phyloP scores from a whole-genome alignment of 2,797 vertebrate genomes.

The Rhodeus uyekii region DNA sequence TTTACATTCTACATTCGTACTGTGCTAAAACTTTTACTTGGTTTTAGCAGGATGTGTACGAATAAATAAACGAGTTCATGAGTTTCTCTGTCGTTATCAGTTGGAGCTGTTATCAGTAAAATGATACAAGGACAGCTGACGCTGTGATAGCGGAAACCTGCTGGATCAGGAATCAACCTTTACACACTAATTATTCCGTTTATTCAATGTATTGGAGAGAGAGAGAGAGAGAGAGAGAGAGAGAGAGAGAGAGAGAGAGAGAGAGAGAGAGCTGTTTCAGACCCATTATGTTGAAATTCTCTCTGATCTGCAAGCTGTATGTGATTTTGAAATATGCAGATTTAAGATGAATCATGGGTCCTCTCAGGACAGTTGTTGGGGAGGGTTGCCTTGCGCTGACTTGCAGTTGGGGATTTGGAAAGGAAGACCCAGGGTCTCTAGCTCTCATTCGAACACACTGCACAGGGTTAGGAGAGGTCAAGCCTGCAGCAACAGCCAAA shows the following conservation, averaged over 20 bases:
- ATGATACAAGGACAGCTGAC: conserved; percentile 2
- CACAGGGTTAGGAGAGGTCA: conserved; percentile 19
- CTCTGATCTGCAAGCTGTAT: conserved; percentile 30
- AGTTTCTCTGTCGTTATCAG: conserved; percentile 4
- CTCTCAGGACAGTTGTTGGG: conserved; percentile 40
- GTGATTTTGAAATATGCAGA: conserved; percentile 56
- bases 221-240: no score
- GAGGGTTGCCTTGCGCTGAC: conserved; percentile 43
- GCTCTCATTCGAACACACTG: conserved; percentile 39
- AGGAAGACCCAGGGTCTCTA: conserved; percentile 22
- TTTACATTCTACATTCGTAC: not conserved
- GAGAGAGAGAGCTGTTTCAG: not conserved
- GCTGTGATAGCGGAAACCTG: conserved; percentile 2
- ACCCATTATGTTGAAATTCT: conserved; percentile 55
- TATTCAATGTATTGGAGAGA: not conserved
- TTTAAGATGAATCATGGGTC: conserved; percentile 38
- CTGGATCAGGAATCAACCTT: conserved; percentile 27
- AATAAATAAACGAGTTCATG: not conserved
- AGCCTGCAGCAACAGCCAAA: not conserved
- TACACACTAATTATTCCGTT: not conserved
- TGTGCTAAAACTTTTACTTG: not conserved
- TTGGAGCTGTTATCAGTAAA: conserved; percentile 9
- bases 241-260: no score
- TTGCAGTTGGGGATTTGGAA: conserved; percentile 26
- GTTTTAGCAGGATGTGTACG: not conserved